A percentile compares a stretch with the other conserved stretches of the same genome.
Conservation (phyloP, 2,888 invertebrate species). For the Pyrrhosoma nymphula region DNA sequence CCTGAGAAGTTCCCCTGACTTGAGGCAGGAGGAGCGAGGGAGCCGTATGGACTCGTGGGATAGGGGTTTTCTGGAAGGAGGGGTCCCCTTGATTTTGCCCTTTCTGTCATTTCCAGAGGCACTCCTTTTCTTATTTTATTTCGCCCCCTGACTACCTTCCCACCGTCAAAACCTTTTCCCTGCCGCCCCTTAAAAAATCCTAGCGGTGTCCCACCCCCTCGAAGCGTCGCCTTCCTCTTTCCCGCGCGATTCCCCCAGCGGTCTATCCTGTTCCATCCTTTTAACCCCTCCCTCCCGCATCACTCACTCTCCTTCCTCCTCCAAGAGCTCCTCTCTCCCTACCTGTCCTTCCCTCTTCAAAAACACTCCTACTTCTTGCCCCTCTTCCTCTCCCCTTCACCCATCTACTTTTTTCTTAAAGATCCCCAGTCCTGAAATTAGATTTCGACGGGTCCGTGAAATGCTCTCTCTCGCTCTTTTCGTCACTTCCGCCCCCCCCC, state of each 20-base stretch:
- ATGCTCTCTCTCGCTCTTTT: not conserved
- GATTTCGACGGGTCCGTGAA: not conserved
- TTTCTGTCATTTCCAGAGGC: conserved; percentile 2
- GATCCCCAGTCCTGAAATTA: not conserved
- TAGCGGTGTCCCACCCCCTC: too few species aligned
- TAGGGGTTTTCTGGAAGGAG: not conserved
- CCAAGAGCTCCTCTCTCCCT: too few species aligned
- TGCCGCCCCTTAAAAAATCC: too few species aligned
- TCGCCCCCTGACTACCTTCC: not conserved
- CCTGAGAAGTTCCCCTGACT: not conserved
- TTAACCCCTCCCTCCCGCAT: not conserved
- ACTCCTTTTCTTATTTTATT: not conserved
- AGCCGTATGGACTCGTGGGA: too few species aligned
- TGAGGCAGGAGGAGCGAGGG: not conserved
- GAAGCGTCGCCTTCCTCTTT: too few species aligned
- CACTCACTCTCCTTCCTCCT: too few species aligned
- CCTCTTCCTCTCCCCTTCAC: not conserved
- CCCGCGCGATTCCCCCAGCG: too few species aligned
- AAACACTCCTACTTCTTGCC: not conserved
- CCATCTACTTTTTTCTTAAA: not conserved
- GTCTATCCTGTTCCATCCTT: too few species aligned
- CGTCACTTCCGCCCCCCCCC: not conserved
- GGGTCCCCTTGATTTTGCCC: not conserved
- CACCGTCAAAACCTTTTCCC: too few species aligned
- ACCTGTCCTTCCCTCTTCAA: not conserved